A percentile compares a stretch with the other conserved stretches of the same genome.
Evolutionary conservation across 2,888 invertebrate species (phyloP).

Genomic region (Schrankia costaestrigalis): DNA sequence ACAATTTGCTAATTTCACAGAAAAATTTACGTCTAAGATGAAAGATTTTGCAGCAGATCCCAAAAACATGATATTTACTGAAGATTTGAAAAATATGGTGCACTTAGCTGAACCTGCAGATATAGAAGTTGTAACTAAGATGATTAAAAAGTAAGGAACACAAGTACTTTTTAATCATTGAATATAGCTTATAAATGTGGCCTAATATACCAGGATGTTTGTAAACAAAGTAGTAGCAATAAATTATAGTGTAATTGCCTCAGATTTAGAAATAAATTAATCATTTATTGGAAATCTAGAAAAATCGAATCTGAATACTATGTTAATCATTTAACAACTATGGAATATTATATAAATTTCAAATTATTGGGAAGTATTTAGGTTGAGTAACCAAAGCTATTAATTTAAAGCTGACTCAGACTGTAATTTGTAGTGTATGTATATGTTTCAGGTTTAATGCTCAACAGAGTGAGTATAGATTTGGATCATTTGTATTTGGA

Average conservation of each 20-base stretch:
- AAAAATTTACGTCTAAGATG: constrained; percentile 87
- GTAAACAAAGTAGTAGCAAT: too few species aligned
- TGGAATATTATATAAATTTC: too few species aligned
- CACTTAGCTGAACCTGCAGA: constrained; percentile 85
- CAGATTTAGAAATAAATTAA: too few species aligned
- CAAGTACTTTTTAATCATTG: too few species aligned
- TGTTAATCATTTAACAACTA: too few species aligned
- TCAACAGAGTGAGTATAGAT: constrained; percentile 85
- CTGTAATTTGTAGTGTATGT: neutral
- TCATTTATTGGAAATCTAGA: too few species aligned
- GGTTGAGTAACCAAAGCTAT: too few species aligned
- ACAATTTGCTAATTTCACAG: constrained; percentile 82
- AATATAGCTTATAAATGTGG: too few species aligned
- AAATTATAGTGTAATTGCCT: too few species aligned
- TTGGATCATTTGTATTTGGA: constrained; percentile 91
- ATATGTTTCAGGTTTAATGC: constrained; percentile 81
- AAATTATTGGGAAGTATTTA: too few species aligned
- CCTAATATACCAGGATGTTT: too few species aligned
- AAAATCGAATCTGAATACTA: too few species aligned
- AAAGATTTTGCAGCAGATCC: constrained; percentile 78
- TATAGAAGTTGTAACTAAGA: constrained; percentile 82
- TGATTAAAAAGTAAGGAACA: constrained; percentile 84
- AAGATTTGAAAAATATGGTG: constrained; percentile 91
- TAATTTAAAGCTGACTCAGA: neutral
- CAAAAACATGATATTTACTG: constrained; percentile 88